Evolutionary conservation across 2,888 invertebrate genomes (phyloP), one percentile per base, ranked within the genome.

Genomic region (Apotomis turbidana): DNA sequence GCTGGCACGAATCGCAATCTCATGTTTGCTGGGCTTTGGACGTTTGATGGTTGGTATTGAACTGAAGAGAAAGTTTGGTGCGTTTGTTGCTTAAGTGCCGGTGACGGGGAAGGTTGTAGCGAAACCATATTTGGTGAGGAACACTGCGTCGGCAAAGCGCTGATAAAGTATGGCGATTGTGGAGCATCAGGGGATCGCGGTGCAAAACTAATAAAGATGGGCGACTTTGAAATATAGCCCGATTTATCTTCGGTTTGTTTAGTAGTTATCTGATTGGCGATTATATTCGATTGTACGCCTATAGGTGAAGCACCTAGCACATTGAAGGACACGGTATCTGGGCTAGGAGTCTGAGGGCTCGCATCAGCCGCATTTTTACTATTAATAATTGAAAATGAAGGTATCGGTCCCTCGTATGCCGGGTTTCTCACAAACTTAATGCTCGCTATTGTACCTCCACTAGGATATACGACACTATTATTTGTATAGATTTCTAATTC

Each of bases 51-150:
- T n/a, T 57, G 70, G 12, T 57, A 41, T 49, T 41, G 51, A 58
- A 57, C 12, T 51, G 63, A 57, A 41, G 70, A 46, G 51, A 51
- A 41, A 51, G 70, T 46, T 51, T 71, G 69, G 61, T 78, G 80
- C 5, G 78, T 59, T 9, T 9, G 55, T 68, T 68, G 74, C 13
- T 60, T 74, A 55, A 38, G 66, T 46, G 62, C 15, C 27, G 41
- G 36, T 36, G 44, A 54, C 41, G 68, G 59, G 8, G 61, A 66
- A 54, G 63, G 52, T 51, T 58, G 70, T 4, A 63, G 27, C 6
- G 41, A 36, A 3, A 41, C 52, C 10, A 36, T 6, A 6, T 55
- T 55, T 5, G 61, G 12, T n/a, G 15, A 44, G 10, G 58, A 63
- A n/a, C 58, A 41, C 5, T 63, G 58, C 13, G 51, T 58, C 4